phyloP scores from a whole-genome alignment of 2,888 invertebrate species.

The Eupithecia inturbata region DNA sequence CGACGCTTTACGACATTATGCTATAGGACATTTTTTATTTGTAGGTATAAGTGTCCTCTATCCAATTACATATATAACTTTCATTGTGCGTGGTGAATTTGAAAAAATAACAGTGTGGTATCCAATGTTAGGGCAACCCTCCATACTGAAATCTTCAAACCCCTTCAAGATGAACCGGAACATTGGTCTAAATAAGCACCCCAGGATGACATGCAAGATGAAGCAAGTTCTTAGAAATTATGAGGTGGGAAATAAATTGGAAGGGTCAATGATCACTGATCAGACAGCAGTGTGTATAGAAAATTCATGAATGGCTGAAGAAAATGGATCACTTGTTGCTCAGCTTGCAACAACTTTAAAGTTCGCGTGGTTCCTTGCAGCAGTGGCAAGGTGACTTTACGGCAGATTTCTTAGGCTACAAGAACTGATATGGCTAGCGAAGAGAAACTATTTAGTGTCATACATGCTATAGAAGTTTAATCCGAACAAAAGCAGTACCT shows the following conservation, averaged over 20 bases:
- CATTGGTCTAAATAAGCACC: neutral
- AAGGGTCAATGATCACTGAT: neutral
- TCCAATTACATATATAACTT: too few relatives aligned
- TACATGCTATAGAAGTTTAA: neutral
- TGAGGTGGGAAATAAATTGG: neutral
- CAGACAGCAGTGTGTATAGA: constrained; percentile 3
- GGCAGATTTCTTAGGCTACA: neutral
- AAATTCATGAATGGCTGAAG: constrained; percentile 24
- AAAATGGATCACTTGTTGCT: constrained; percentile 31
- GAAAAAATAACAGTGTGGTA: too few relatives aligned
- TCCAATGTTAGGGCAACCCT: too few relatives aligned
- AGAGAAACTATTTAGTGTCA: neutral
- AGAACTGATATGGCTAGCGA: neutral
- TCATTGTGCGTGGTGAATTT: too few relatives aligned
- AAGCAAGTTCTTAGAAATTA: neutral
- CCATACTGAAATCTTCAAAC: too few relatives aligned
- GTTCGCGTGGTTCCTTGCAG: constrained; percentile 2
- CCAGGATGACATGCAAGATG: neutral
- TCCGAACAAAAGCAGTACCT: neutral
- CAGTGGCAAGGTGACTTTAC: neutral
- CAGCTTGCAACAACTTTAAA: constrained; percentile 16
- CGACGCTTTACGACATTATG: too few relatives aligned
- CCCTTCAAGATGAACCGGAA: neutral
- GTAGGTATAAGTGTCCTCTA: too few relatives aligned
- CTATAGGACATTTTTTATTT: too few relatives aligned